Percentiles rank a stretch among this genome's conserved stretches.
Evolutionary conservation across 2,797 vertebrate species (phyloP).

Genomic region (Coracias cyanogaster): DNA sequence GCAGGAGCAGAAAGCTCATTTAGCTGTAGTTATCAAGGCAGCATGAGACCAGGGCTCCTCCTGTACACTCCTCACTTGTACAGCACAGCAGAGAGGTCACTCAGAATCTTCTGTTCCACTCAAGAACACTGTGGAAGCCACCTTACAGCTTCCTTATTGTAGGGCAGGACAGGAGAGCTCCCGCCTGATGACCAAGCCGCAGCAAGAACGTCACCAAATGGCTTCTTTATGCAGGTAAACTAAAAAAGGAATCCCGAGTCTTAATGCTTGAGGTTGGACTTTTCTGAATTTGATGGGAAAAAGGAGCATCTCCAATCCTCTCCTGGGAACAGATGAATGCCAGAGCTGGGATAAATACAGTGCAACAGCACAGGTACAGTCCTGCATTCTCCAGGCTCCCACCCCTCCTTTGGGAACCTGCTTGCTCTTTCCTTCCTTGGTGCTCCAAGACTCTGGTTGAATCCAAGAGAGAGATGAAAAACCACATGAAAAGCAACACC

Average conservation of each 20-base stretch:
- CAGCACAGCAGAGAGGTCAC: background rate
- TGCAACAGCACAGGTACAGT: background rate
- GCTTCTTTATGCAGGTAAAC: background rate
- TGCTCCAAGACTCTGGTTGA: background rate
- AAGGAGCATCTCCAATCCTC: background rate
- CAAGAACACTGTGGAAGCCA: background rate
- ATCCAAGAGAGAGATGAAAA: constrained; percentile 1
- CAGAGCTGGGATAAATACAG: background rate
- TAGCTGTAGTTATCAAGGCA: background rate
- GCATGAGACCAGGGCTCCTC: background rate
- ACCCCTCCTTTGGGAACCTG: background rate
- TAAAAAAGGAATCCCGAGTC: background rate
- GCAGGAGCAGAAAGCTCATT: background rate
- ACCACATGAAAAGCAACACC: constrained; percentile 37
- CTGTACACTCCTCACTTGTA: background rate
- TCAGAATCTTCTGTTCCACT: background rate
- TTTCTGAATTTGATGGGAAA: background rate
- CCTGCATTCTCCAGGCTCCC: background rate
- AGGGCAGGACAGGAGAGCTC: background rate
- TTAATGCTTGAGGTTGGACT: background rate
- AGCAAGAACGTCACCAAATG: background rate
- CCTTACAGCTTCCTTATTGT: background rate
- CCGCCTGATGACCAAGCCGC: accelerated
- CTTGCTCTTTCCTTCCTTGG: background rate
- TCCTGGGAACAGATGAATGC: background rate